Base-by-base conservation (phyloP, 1,140 invertebrate genomes). In the Oppia nitens region DNA sequence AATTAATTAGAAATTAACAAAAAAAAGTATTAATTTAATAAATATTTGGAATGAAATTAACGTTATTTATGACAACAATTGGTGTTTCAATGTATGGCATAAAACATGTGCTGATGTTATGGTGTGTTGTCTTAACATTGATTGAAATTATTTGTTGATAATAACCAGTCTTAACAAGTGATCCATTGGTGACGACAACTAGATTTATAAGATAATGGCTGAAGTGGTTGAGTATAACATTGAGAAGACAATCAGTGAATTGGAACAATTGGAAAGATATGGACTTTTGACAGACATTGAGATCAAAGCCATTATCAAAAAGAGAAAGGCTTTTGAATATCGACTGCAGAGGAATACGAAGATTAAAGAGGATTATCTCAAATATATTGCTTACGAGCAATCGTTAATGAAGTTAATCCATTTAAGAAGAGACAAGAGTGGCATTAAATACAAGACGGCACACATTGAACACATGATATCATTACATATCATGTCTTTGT, bases 321-420 rank as follows among this genome's bases (percentile, higher is more conserved):
- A 80, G 67, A 71, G 81, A 17, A 80, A 79, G 65, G 76, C 78
- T 57, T 79, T 78, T 70, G 83, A 85, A 68, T 83, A 84, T 63
- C 81, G 79, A 71, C 74, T 85, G 59, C 78, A 83, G 64, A 72
- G 79, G 57, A 72, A 73, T 64, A 74, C 75, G 1, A 84, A 83
- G 70, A 70, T 70, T 24, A 83, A 84, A 70, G 79, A 83, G 65
- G 82, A 85, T 68, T 83, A 76, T 69, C 70, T 83, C 11, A 73
- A 76, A 57, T 85, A 85, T 62, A 82, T 85, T 63, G 76, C 81
- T 51, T 85, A 82, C 69, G 79, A 83, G 70, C 74, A 80, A 65
- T 72, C 79, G 66, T 68, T 84, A n/a, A 66, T 84, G 6, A 77
- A 79, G 67, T 72, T 83, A 28, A 73, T 85, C 40, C 73, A 76